phyloP scores from a whole-genome alignment of 2,797 vertebrate species.

The Catharus ustulatus region DNA sequence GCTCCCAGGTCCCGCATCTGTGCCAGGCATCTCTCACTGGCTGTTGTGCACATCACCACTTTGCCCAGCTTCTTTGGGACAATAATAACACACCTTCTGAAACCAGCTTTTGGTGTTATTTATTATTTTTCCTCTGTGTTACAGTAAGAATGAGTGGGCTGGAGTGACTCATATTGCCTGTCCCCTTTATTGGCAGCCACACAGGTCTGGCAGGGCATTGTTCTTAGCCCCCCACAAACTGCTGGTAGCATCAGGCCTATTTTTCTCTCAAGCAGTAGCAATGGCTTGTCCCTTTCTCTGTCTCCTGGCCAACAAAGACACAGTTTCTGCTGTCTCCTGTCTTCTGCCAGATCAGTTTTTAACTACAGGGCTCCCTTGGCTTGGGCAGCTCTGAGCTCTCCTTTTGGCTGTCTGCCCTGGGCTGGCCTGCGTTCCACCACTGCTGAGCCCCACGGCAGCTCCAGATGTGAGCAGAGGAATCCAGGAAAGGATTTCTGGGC shows the following conservation, averaged over 20 bases:
- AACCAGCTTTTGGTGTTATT: neutral
- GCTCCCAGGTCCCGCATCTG: neutral
- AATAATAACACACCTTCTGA: neutral
- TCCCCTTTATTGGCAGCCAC: neutral
- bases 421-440: neutral
- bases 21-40: fast-evolving
- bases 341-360: neutral
- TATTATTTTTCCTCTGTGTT: neutral
- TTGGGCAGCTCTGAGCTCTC: neutral
- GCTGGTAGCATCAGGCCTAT: neutral
- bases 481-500: neutral
- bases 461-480: neutral
- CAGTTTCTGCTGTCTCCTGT: neutral
- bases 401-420: neutral
- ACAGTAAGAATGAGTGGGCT: neutral
- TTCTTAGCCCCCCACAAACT: neutral
- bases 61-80: neutral
- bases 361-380: fast-evolving
- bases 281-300: neutral
- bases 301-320: neutral
- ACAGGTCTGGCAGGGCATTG: neutral
- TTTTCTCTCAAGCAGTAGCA: neutral
- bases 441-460: neutral
- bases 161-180: neutral
- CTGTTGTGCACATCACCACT: neutral